Evolutionary conservation across 2,113 vertebrate species (phyloP), one percentile per base, ranked within the genome.

Genomic region (Okapia johnstoni): DNA sequence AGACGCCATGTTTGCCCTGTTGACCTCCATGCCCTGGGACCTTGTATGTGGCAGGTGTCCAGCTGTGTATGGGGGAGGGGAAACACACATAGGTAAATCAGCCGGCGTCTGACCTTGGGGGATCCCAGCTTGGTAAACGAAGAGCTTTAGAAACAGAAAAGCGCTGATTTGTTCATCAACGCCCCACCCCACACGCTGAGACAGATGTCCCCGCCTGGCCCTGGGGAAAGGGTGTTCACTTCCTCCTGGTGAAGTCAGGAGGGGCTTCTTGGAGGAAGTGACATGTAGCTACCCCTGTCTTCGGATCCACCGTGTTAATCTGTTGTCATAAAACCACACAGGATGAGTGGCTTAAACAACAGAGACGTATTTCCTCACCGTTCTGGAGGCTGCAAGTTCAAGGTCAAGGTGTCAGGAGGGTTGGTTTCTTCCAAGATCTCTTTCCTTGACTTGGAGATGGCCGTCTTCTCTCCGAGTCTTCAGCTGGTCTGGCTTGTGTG

Each of bases 1-100:
- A n/a, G 30, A 70, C 19, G 3, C 1, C 0, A 5, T 3, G 26
- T 33, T 60, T 1, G 6, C 54, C 43, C 9, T 16, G 8, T 17
- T 13, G 13, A 6, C 81, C 13, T 28, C 80, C 57, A 1, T 1
- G 0, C 30, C 25, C 50, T 28, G 33, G 73, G 43, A 19, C 6
- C 73, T 21, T 6, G 0, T 4, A 16, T 2, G 16, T 33, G 58
- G 21, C 55, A 17, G 50, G 25, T 1, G 7, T 50, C 7, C 3
- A 1, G 15, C 12, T 16, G 21, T 12, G 0, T 3, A 3, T 0
- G 1, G 36, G 6, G 13, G 33, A 46, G 50, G 17, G 1, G 30
- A 7, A 16, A 14, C 3, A 5, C 16, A 5, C 4, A 2, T 43
- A n/a, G 54, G 26, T 7, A 7, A 30, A 54, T 46, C 15, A 58